phyloP scores from a whole-genome alignment of 1,140 invertebrate species.

The Dufourea novaeangliae region DNA sequence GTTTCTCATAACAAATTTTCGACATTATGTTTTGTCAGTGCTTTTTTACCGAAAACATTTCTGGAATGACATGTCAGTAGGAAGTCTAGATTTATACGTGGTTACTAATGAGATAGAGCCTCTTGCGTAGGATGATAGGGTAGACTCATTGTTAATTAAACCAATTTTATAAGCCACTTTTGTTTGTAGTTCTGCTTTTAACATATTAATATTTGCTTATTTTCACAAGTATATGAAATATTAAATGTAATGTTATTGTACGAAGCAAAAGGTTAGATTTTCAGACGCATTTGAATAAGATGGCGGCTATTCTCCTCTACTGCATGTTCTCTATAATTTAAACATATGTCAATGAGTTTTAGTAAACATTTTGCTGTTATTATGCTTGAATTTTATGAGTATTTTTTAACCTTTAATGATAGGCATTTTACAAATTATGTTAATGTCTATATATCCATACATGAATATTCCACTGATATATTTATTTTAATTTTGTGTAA shows the following conservation, averaged over 20 bases:
- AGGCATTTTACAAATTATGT: not conserved
- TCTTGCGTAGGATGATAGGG: not conserved
- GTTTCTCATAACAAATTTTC: not conserved
- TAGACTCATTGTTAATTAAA: not conserved
- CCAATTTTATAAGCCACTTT: not conserved
- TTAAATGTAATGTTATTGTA: not conserved
- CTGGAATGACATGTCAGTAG: not conserved
- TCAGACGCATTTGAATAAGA: not conserved
- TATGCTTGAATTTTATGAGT: not conserved
- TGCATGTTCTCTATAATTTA: not conserved
- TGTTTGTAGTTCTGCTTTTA: not conserved
- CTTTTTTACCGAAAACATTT: not conserved
- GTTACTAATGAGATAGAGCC: slow-evolving; percentile 18
- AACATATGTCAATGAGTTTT: not conserved
- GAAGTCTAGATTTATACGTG: slow-evolving; percentile 24
- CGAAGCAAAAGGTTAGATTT: slow-evolving; percentile 24
- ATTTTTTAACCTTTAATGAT: not conserved
- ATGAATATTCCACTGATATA: not conserved
- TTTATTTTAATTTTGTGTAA: slow-evolving; percentile 22
- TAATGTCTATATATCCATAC: not conserved
- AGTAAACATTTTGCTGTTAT: not conserved
- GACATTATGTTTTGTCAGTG: not conserved
- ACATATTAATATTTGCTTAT: not conserved
- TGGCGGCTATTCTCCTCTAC: not conserved
- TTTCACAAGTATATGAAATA: not conserved